Conservation (phyloP, 2,113 vertebrate species). For the Nematolebias whitei region DNA sequence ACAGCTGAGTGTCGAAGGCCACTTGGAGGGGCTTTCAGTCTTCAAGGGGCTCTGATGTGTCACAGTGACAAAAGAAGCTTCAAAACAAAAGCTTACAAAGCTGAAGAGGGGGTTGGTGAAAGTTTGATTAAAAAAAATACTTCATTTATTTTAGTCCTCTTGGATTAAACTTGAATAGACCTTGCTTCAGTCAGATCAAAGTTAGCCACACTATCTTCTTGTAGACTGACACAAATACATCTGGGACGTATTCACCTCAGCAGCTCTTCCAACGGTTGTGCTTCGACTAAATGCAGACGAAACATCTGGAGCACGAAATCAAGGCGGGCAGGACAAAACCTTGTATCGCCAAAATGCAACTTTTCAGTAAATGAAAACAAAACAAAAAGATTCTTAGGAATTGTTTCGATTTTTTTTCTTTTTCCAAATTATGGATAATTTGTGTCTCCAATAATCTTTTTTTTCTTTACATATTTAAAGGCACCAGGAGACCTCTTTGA, state of each 20-base stretch:
- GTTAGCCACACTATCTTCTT: neutral
- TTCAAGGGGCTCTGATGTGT: slow-evolving; percentile 5
- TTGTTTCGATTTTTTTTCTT: too few species aligned
- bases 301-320: too few species aligned
- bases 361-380: too few species aligned
- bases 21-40: slow-evolving; percentile 12
- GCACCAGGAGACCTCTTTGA: too few species aligned
- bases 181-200: neutral
- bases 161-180: neutral
- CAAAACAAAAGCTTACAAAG: neutral
- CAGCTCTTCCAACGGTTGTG: neutral
- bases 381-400: too few species aligned
- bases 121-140: neutral
- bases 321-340: too few species aligned
- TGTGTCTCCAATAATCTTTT: too few species aligned
- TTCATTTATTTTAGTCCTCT: neutral
- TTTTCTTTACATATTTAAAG: too few species aligned
- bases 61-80: neutral
- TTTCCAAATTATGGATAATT: neutral
- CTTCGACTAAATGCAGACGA: neutral
- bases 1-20: slow-evolving; percentile 5
- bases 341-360: too few species aligned
- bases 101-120: neutral
- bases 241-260: neutral
- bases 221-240: neutral